Conservation (phyloP, 2,797 vertebrate genomes). For the Diplodus sargus region DNA sequence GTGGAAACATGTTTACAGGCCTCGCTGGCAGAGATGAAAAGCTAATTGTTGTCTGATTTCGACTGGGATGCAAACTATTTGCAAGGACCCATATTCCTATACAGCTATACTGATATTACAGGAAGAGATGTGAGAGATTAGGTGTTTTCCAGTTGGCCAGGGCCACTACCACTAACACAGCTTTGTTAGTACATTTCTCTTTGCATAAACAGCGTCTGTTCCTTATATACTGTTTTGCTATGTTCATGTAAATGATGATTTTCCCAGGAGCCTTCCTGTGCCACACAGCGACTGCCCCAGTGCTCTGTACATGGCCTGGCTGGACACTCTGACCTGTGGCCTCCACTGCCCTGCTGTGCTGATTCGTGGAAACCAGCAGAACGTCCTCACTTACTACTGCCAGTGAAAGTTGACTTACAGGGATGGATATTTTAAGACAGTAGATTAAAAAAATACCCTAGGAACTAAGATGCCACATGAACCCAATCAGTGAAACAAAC, state of each 20-base stretch:
- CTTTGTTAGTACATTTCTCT: neutral
- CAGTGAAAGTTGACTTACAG: slow-evolving; percentile 59
- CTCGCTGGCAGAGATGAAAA: too few relatives aligned
- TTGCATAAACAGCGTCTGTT: neutral
- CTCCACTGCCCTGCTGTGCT: slow-evolving; percentile 78
- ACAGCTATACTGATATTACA: too few relatives aligned
- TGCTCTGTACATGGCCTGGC: slow-evolving; percentile 84
- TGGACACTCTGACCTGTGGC: slow-evolving; percentile 81
- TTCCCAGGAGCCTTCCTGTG: slow-evolving; percentile 80
- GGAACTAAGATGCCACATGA: neutral
- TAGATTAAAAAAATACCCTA: too few relatives aligned
- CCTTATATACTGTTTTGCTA: too few relatives aligned
- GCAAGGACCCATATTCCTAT: too few relatives aligned
- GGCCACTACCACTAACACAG: neutral
- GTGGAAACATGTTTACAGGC: too few relatives aligned
- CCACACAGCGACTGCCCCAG: slow-evolving; percentile 79
- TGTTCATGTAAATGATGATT: neutral
- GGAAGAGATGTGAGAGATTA: neutral
- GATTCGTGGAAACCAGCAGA: slow-evolving; percentile 85
- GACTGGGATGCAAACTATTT: too few relatives aligned
- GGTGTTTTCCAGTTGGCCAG: fast-evolving
- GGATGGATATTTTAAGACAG: neutral
- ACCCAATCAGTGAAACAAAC: neutral
- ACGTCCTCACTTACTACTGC: slow-evolving; percentile 83
- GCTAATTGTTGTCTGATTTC: too few relatives aligned